phyloP scores from a whole-genome alignment of 2,888 invertebrate genomes.

The Torymus tubicola region DNA sequence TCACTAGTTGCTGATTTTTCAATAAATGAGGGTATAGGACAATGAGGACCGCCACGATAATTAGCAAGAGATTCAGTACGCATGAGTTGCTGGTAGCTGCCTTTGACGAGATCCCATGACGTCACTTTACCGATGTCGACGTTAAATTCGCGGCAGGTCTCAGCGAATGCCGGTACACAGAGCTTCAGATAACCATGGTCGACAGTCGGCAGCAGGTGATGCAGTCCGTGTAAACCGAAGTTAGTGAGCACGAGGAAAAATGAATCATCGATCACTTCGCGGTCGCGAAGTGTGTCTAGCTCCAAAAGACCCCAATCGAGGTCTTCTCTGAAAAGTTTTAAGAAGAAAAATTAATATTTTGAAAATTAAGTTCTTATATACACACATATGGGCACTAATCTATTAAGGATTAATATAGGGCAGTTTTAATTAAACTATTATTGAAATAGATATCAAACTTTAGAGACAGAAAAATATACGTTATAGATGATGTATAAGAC shows the following conservation, averaged over 20 bases:
- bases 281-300: conserved; percentile 85
- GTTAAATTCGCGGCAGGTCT: conserved; percentile 83
- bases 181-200: conserved; percentile 85
- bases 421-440: too few relatives aligned
- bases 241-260: conserved; percentile 83
- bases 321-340: conserved; percentile 73
- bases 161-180: conserved; percentile 81
- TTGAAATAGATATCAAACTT: too few relatives aligned
- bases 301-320: conserved; percentile 89
- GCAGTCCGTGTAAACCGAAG: conserved; percentile 88
- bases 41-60: conserved; percentile 4
- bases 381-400: too few relatives aligned
- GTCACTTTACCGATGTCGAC: conserved; percentile 74
- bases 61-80: conserved; percentile 74
- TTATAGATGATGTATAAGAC: too few relatives aligned
- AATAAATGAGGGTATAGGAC: too few relatives aligned
- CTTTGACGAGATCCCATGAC: conserved; percentile 81
- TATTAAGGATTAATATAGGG: too few relatives aligned
- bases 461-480: too few relatives aligned
- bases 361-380: too few relatives aligned
- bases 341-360: too few relatives aligned
- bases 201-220: conserved; percentile 88
- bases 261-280: conserved; percentile 82
- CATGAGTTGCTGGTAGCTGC: conserved; percentile 82
- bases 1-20: too few relatives aligned